Conservation (phyloP, 1,140 invertebrate species). For the Panagrolaimus sp. region DNA sequence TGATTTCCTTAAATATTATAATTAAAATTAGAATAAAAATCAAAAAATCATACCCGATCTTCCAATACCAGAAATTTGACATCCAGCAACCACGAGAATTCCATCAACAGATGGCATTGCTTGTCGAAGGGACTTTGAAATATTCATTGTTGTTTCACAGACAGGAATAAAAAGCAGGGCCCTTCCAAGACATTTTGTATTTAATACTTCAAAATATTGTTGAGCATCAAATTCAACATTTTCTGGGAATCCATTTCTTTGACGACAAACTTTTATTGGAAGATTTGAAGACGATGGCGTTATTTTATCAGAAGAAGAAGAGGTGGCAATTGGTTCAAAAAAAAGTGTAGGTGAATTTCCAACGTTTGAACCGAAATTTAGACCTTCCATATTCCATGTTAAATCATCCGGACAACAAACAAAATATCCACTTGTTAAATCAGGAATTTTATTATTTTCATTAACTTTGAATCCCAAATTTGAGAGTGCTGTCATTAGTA, state of each 20-base stretch:
- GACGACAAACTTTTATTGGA: too few relatives aligned
- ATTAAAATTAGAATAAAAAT: too few relatives aligned
- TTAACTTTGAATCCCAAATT: constrained; percentile 41
- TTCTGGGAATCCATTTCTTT: too few relatives aligned
- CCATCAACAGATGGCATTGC: constrained; percentile 64
- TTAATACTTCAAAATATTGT: constrained; percentile 61
- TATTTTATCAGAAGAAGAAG: too few relatives aligned
- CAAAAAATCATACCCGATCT: too few relatives aligned
- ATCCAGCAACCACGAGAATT: constrained; percentile 71
- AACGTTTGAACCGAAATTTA: constrained; percentile 37
- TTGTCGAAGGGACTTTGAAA: constrained; percentile 64
- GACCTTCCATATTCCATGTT: constrained; percentile 29
- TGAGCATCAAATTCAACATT: constrained; percentile 31
- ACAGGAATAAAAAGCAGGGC: constrained; percentile 77
- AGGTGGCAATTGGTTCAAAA: too few relatives aligned
- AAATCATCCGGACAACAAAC: constrained; percentile 33
- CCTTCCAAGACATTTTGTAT: constrained; percentile 71
- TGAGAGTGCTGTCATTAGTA: too few relatives aligned
- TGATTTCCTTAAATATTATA: constrained; percentile 73
- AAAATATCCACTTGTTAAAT: constrained; percentile 37
- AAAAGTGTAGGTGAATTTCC: constrained; percentile 35
- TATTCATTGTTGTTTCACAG: constrained; percentile 71
- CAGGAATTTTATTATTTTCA: constrained; percentile 11
- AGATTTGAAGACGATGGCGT: too few relatives aligned
- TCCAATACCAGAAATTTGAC: constrained; percentile 69